These are phyloP conservation scores for Apantesis nais DNA, from an alignment of 2,888 invertebrate genomes.

Conservation along the genomic window DNA sequence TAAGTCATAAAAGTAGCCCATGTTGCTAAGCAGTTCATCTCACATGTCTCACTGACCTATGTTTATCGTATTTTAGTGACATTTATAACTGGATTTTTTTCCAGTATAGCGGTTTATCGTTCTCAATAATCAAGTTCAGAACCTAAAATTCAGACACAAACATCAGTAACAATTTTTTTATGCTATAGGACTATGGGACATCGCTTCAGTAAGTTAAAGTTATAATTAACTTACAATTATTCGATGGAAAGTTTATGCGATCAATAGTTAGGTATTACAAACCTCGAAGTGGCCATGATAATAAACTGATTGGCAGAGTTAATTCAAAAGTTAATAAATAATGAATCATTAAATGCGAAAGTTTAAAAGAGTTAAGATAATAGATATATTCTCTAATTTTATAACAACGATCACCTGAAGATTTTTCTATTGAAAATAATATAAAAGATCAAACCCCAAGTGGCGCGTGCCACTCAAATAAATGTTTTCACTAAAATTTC, in stretches of 20 bases:
- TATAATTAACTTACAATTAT: not conserved
- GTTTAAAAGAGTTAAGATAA: not conserved
- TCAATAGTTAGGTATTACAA: not conserved
- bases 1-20: not conserved
- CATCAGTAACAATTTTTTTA: too few species aligned
- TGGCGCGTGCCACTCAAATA: constrained; percentile 54
- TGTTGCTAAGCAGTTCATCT: not conserved
- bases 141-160: too few species aligned
- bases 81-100: too few species aligned
- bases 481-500: constrained; percentile 21
- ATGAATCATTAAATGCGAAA: not conserved
- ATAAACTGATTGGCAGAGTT: not conserved
- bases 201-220: not conserved
- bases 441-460: constrained; percentile 24
- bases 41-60: not conserved
- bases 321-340: not conserved
- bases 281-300: not conserved
- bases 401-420: not conserved
- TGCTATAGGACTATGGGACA: not conserved
- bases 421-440: not conserved
- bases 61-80: too few species aligned
- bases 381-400: not conserved
- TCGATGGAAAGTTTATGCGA: not conserved
- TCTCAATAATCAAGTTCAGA: too few species aligned
- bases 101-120: too few species aligned